These are phyloP conservation scores for Palythoa grandis DNA, from an alignment of 92 coral and sea anemone genomes.

Conservation along the genomic window DNA sequence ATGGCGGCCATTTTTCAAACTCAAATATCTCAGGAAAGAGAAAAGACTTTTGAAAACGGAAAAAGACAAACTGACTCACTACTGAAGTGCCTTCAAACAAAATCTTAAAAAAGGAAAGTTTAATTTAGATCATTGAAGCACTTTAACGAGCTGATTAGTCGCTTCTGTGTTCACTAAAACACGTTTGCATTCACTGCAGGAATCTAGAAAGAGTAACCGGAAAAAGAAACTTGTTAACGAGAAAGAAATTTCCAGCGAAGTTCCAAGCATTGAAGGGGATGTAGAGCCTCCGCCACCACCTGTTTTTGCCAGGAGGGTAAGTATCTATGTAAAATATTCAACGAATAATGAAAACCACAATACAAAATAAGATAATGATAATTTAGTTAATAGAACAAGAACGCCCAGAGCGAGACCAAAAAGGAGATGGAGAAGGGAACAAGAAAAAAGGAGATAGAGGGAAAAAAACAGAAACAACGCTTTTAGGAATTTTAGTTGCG, in stretches of 20 bases:
- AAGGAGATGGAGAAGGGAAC: no score
- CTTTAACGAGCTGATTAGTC: background rate
- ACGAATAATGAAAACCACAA: background rate
- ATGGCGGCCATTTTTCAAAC: no score
- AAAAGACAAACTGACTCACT: no score
- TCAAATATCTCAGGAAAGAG: no score
- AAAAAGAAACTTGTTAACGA: background rate
- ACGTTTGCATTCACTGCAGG: background rate
- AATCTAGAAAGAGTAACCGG: slow-evolving; percentile 4
- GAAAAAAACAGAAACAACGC: no score
- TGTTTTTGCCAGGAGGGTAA: background rate
- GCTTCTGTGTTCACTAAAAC: background rate
- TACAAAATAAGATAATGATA: background rate
- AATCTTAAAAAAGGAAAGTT: no score
- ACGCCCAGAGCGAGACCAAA: no score
- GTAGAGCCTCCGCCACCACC: slow-evolving; percentile 13
- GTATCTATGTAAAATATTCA: background rate
- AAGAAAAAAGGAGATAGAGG: no score
- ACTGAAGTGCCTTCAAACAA: no score
- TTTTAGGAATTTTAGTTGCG: no score
- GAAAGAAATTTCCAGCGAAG: background rate
- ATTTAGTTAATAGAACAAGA: background rate
- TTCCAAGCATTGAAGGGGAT: background rate
- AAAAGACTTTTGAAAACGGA: no score
- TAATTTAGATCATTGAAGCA: background rate